These are phyloP conservation scores for Epizoanthus scotinus DNA, from an alignment of 92 coral and sea anemone species.

Conservation along the genomic window DNA sequence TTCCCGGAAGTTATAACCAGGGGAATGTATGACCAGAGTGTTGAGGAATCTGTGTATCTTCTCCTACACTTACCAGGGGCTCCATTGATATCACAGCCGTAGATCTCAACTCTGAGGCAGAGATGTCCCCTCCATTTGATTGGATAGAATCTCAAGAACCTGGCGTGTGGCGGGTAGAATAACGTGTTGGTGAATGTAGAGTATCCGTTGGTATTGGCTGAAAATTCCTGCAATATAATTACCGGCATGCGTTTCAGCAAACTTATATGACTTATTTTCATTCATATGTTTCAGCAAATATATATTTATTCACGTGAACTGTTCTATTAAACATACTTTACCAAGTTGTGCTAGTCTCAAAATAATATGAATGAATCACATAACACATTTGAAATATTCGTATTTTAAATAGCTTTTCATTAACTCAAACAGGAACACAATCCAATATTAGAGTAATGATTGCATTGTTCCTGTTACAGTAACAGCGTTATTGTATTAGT, in stretches of 20 bases:
- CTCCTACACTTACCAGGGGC: slow-evolving; percentile 9
- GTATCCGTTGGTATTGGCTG: slow-evolving; percentile 22
- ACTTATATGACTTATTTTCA: too few relatives aligned
- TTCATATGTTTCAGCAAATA: not conserved
- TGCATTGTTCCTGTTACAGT: too few relatives aligned
- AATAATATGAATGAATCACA: not conserved
- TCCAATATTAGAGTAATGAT: too few relatives aligned
- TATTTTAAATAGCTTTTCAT: too few relatives aligned
- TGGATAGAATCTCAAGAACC: slow-evolving; percentile 33
- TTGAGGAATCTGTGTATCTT: not conserved
- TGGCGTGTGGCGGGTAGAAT: slow-evolving; percentile 28
- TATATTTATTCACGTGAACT: not conserved
- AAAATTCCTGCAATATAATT: slow-evolving; percentile 14
- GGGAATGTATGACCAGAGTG: not conserved
- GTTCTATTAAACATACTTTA: slow-evolving; percentile 23
- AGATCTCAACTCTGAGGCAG: slow-evolving; percentile 30
- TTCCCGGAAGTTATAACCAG: too few relatives aligned
- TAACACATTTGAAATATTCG: too few relatives aligned
- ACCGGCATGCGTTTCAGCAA: not conserved
- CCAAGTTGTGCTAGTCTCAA: not conserved
- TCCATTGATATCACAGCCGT: slow-evolving; percentile 18
- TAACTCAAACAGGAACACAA: too few relatives aligned
- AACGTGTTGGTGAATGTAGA: slow-evolving; percentile 30
- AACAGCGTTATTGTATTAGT: too few relatives aligned
- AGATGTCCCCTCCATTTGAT: slow-evolving; percentile 9